Evolutionary conservation across 2,113 vertebrate genomes (phyloP), one percentile per base, ranked within the genome.

Genomic region (Hippocampus barbouri): DNA sequence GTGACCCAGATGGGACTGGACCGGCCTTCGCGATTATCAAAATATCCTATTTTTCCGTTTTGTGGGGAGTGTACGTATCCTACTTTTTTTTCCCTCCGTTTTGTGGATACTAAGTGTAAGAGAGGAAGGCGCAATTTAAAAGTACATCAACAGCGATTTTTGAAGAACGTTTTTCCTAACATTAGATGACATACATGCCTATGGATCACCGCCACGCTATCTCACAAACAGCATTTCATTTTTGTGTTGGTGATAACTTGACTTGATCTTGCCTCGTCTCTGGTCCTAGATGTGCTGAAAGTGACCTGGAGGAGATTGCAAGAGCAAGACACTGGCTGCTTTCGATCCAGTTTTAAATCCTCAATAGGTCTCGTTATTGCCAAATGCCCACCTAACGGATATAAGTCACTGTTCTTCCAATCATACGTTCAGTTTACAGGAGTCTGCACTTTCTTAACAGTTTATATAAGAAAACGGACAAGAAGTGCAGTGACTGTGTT

Each of bases 1-100:
- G 0, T 84, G 79, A 87, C 54, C 74, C 72, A 66, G 51, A 78
- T 73, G 86, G 74, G 73, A 87, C 83, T 79, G 76, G 68, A 85
- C 74, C 79, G 76, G 78, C 56, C 78, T 66, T 83, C 27, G 1
- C 59, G 8, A 20, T 20, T 15, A 53, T 87, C 75, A 83, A 75
- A 85, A 80, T 79, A 80, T 79, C 72, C 66, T 56, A 68, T 84
- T 79, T 79, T 73, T 68, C 11, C 56, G 11, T 73, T 12, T 57
- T n/a, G 38, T 84, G 34, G 34, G 5, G 34, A 27, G 27, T 27
- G 27, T 27, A 27, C 1, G 27, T 79, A 80, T 79, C 72, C 66
- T 56, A 68, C 84, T 79, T 79, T 73, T 68, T 27, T 27, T 27
- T 2, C 27, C 27, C 27, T 27, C 27, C 72, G 21, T 51, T 76